A percentile compares a stretch with the other conserved stretches of the same genome.
Conservation (phyloP, 2,888 invertebrate genomes). For the Hylaea fasciaria region DNA sequence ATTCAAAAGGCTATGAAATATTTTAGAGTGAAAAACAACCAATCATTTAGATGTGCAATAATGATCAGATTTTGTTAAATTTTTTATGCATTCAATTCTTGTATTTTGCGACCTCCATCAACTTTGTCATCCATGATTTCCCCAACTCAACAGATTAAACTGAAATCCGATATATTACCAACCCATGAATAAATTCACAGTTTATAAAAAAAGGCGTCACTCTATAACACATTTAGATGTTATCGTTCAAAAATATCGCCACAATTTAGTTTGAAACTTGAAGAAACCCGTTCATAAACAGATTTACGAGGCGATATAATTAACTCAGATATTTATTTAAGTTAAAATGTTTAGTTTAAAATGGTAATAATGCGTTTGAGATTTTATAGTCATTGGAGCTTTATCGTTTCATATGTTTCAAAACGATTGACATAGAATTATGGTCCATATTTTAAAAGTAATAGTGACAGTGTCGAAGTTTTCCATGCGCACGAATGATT, state of each 20-base stretch:
- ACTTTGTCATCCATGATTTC: slow-evolving; percentile 8
- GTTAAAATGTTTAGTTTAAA: slow-evolving; percentile 49
- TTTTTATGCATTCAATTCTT: background rate
- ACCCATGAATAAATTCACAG: slow-evolving; percentile 31
- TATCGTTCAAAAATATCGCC: slow-evolving; percentile 28
- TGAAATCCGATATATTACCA: slow-evolving; percentile 31
- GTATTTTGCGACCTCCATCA: slow-evolving; percentile 1
- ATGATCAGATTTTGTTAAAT: too few species aligned
- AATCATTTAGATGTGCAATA: too few species aligned
- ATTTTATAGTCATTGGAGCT: slow-evolving; percentile 22
- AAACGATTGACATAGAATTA: slow-evolving; percentile 23
- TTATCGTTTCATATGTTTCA: background rate
- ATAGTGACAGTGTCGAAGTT: slow-evolving; percentile 5
- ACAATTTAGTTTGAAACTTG: slow-evolving; percentile 37
- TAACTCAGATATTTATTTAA: slow-evolving; percentile 51
- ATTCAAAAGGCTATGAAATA: background rate
- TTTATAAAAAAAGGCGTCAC: slow-evolving; percentile 35
- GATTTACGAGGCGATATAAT: slow-evolving; percentile 50
- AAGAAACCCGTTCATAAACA: slow-evolving; percentile 36
- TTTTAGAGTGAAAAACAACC: background rate
- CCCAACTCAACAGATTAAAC: slow-evolving; percentile 23
- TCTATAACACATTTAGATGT: slow-evolving; percentile 36
- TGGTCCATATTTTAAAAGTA: slow-evolving; percentile 19
- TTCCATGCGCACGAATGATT: slow-evolving; percentile 24
- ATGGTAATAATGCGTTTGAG: slow-evolving; percentile 48